Conservation (phyloP, 1,140 invertebrate species). For the Cardiocondyla obscurior region DNA sequence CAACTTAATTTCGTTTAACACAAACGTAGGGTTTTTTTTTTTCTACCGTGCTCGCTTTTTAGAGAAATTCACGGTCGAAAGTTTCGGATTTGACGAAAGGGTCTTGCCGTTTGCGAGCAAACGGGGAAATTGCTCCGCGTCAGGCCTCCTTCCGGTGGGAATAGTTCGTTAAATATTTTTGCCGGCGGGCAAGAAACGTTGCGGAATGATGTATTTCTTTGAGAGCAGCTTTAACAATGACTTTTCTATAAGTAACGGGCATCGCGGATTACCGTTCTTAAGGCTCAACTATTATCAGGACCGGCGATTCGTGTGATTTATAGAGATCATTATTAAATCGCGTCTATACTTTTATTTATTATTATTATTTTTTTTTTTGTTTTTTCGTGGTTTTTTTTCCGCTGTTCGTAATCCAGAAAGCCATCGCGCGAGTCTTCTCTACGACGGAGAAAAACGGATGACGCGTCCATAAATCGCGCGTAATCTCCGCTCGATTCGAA, state of each 20-base stretch:
- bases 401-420: not conserved
- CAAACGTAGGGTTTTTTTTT: too few relatives aligned
- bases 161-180: too few relatives aligned
- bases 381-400: not conserved
- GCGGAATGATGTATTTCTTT: not conserved
- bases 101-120: too few relatives aligned
- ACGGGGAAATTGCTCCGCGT: too few relatives aligned
- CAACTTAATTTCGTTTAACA: conserved; percentile 24
- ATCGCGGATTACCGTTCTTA: not conserved
- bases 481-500: conserved; percentile 69
- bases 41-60: too few relatives aligned
- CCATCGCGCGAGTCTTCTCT: conserved; percentile 39
- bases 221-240: not conserved
- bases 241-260: not conserved
- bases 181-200: too few relatives aligned
- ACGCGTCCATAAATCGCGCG: conserved; percentile 78
- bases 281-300: not conserved
- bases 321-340: conserved; percentile 6
- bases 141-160: too few relatives aligned
- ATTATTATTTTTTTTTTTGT: too few relatives aligned
- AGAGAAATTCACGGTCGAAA: too few relatives aligned
- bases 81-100: too few relatives aligned
- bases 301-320: not conserved
- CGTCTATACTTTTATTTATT: too few relatives aligned
- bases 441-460: conserved; percentile 40